These are phyloP conservation scores for Sphecodes monilicornis DNA, from an alignment of 2,888 invertebrate genomes.

Conservation along the genomic window DNA sequence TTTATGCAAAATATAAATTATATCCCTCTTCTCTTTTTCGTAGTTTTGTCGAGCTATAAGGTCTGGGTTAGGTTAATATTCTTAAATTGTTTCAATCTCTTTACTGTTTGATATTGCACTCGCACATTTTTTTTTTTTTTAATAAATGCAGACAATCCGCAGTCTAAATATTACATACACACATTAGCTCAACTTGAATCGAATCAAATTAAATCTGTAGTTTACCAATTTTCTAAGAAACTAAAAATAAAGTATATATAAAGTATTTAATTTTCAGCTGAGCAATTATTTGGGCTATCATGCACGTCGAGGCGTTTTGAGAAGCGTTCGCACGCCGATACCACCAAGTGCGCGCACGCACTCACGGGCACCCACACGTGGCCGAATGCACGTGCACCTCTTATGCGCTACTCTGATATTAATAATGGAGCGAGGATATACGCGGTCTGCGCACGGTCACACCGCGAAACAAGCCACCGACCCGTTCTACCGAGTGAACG, in stretches of 20 bases:
- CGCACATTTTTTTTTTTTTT: too few species aligned
- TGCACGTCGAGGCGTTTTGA: neutral
- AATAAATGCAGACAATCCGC: too few species aligned
- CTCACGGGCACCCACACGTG: conserved; percentile 63
- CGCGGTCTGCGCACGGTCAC: conserved; percentile 79
- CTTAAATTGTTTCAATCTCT: too few species aligned
- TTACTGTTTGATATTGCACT: too few species aligned
- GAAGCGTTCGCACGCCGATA: conserved; percentile 49
- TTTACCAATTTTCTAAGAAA: neutral
- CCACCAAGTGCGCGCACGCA: conserved; percentile 33
- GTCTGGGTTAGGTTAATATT: too few species aligned
- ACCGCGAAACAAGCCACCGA: conserved; percentile 70
- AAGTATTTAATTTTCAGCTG: too few species aligned
- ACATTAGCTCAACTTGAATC: too few species aligned
- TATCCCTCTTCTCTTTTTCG: too few species aligned
- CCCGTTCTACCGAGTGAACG: conserved; percentile 65
- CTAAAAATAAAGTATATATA: too few species aligned
- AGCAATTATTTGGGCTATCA: too few species aligned
- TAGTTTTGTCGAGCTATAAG: too few species aligned
- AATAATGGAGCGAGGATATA: conserved; percentile 82
- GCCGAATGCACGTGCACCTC: conserved; percentile 62
- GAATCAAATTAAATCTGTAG: neutral
- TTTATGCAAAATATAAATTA: too few species aligned
- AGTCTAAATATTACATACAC: neutral
- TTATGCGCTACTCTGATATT: conserved; percentile 73